Percentiles rank a stretch among this genome's conserved stretches.
phyloP scores from a whole-genome alignment of 2,888 invertebrate genomes.

The Pocota personata region DNA sequence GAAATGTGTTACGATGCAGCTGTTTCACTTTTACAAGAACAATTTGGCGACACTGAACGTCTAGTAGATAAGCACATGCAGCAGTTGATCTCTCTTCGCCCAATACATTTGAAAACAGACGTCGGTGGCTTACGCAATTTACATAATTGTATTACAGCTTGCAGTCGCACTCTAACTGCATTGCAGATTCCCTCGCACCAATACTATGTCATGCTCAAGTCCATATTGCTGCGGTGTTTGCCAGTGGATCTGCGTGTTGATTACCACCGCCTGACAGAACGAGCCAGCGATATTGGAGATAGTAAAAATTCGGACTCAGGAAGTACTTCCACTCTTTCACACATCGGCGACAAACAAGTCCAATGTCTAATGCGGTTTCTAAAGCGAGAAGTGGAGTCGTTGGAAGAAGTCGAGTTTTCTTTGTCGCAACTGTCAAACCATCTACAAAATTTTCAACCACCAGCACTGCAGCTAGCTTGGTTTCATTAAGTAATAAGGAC shows the following conservation, averaged over 20 bases:
- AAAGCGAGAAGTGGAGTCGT: constrained; percentile 22
- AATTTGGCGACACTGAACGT: constrained; percentile 24
- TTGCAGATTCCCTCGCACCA: neutral
- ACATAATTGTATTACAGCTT: constrained; percentile 9
- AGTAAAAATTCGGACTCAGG: neutral
- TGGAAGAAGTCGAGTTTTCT: constrained; percentile 14
- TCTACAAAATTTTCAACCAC: neutral
- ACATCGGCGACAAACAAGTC: neutral
- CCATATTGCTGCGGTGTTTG: neutral
- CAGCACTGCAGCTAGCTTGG: constrained; percentile 5
- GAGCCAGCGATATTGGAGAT: neutral
- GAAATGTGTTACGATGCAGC: constrained; percentile 34
- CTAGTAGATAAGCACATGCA: constrained; percentile 32
- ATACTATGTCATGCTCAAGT: too few relatives aligned
- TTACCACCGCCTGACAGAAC: neutral
- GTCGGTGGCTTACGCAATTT: constrained; percentile 9
- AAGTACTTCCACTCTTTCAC: constrained; percentile 9
- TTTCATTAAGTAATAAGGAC: neutral
- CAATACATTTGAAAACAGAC: constrained; percentile 22
- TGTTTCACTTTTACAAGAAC: constrained; percentile 42
- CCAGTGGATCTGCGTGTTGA: constrained; percentile 21
- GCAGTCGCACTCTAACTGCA: constrained; percentile 24
- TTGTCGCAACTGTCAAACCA: neutral
- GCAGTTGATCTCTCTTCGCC: constrained; percentile 36
- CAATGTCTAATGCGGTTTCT: constrained; percentile 5